phyloP scores from a whole-genome alignment of 1,140 invertebrate genomes.

The Oreohelix idahoensis region DNA sequence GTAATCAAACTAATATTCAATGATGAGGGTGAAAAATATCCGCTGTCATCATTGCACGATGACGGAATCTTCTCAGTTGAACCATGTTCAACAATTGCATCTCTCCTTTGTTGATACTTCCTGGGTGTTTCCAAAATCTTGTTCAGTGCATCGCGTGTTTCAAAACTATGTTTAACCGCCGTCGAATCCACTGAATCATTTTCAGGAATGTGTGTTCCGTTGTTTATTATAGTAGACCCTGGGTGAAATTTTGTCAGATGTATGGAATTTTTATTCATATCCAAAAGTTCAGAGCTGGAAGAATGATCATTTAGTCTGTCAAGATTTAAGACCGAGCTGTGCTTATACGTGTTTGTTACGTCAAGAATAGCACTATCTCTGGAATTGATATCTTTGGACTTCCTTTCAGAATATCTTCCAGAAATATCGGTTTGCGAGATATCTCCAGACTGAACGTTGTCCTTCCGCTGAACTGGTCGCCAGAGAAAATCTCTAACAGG shows the following conservation, averaged over 20 bases:
- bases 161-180: not conserved
- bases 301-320: too few species aligned
- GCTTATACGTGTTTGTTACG: too few species aligned
- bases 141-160: too few species aligned
- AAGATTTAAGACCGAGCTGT: too few species aligned
- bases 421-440: not conserved
- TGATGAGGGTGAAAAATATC: not conserved
- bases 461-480: conserved; percentile 6
- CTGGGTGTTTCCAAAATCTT: not conserved
- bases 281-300: not conserved
- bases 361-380: too few species aligned
- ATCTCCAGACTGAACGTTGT: not conserved
- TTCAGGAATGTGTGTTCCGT: not conserved
- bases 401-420: not conserved
- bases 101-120: not conserved
- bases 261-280: conserved; percentile 14
- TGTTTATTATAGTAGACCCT: not conserved
- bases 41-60: not conserved
- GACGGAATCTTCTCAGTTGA: not conserved
- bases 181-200: not conserved
- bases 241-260: too few species aligned
- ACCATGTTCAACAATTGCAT: not conserved
- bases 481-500: conserved; percentile 15
- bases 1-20: not conserved
- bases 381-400: too few species aligned